Conservation (phyloP, 64 coral and sea anemone genomes). For the Dendrophyllia cribrosa region DNA sequence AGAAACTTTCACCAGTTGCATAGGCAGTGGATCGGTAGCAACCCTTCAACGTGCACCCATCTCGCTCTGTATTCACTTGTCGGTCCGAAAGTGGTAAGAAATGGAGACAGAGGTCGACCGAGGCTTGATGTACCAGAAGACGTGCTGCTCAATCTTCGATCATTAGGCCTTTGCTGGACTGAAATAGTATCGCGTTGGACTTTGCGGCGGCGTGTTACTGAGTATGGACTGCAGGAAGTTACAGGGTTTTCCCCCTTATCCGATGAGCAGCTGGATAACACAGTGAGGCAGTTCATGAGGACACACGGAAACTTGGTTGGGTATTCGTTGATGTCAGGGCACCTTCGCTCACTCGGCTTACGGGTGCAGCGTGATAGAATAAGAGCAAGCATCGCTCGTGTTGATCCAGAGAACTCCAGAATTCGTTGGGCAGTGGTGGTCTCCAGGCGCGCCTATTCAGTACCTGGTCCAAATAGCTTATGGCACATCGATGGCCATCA, state of each 20-base stretch:
- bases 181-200: conserved; percentile 7
- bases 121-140: neutral
- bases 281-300: conserved; percentile 39
- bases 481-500: conserved; percentile 67
- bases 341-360: conserved; percentile 52
- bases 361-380: conserved; percentile 55
- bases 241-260: neutral
- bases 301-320: conserved; percentile 56
- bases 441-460: neutral
- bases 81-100: neutral
- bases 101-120: neutral
- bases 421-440: neutral
- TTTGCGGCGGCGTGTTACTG: neutral
- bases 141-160: neutral
- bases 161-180: neutral
- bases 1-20: neutral
- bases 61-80: neutral
- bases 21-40: neutral
- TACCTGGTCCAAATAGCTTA: conserved; percentile 21
- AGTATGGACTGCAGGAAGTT: neutral
- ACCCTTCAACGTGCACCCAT: neutral
- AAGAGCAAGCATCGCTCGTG: conserved; percentile 40
- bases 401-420: conserved; percentile 56
- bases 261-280: conserved; percentile 28
- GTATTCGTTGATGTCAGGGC: conserved; percentile 52